phyloP scores from a whole-genome alignment of 2,113 vertebrate species.

The Regulus satrapa region DNA sequence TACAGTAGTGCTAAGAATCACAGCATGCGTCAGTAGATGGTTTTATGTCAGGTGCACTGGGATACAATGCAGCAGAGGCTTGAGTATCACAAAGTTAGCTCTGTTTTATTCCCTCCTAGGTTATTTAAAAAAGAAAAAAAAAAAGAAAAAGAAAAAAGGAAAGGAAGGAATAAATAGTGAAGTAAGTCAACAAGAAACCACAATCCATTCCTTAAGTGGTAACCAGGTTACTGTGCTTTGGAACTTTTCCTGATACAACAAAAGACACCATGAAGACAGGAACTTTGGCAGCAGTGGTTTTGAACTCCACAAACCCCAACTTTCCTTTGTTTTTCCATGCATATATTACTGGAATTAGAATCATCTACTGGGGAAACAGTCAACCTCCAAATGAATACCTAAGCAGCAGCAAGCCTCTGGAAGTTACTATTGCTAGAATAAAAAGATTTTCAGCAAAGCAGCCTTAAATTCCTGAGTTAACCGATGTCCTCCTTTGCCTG shows the following conservation, averaged over 20 bases:
- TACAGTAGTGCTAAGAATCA: neutral
- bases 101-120: neutral
- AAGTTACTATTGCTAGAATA: neutral
- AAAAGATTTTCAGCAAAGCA: neutral
- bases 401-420: neutral
- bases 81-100: neutral
- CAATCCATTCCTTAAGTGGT: neutral
- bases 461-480: neutral
- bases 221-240: neutral
- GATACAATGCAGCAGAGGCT: neutral
- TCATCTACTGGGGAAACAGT: neutral
- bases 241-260: neutral
- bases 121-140: neutral
- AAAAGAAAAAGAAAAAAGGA: neutral
- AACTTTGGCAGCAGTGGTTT: constrained; percentile 12
- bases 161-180: neutral
- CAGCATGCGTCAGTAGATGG: neutral
- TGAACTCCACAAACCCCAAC: neutral
- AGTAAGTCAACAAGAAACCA: neutral
- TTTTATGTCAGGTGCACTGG: neutral
- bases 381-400: neutral
- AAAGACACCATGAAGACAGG: neutral
- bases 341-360: neutral
- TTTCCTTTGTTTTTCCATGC: neutral
- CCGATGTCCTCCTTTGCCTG: neutral